A percentile compares a stretch with the other conserved stretches of the same genome.
These are phyloP conservation scores for Thaumetopoea pityocampa DNA, from an alignment of 1,140 invertebrate genomes.

Conservation along the genomic window DNA sequence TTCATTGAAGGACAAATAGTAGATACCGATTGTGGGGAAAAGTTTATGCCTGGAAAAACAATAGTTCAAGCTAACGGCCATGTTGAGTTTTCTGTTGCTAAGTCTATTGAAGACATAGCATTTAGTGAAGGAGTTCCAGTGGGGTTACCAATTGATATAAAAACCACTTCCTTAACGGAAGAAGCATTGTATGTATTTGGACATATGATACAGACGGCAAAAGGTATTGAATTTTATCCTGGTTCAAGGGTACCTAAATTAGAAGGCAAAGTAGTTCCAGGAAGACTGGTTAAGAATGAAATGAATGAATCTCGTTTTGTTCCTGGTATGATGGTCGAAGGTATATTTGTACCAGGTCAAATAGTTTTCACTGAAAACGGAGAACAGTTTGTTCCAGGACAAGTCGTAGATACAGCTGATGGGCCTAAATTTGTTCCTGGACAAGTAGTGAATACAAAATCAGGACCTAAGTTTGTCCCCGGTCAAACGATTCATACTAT, in stretches of 20 bases:
- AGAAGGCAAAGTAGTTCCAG: conserved; percentile 80
- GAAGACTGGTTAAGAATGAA: conserved; percentile 79
- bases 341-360: conserved; percentile 83
- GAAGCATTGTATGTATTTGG: conserved; percentile 80
- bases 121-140: conserved; percentile 73
- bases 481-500: conserved; percentile 82
- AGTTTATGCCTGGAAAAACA: conserved; percentile 79
- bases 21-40: conserved; percentile 75
- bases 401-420: conserved; percentile 82
- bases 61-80: conserved; percentile 70
- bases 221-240: conserved; percentile 83
- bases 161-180: conserved; percentile 71
- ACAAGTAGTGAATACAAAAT: conserved; percentile 82
- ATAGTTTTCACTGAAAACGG: conserved; percentile 81
- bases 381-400: conserved; percentile 86
- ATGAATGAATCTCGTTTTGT: conserved; percentile 80
- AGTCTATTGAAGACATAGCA: conserved; percentile 76
- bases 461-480: conserved; percentile 82
- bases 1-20: conserved; percentile 83
- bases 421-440: conserved; percentile 83
- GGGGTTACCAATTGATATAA: conserved; percentile 79
- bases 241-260: conserved; percentile 68
- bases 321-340: conserved; percentile 82
- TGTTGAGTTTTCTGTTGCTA: conserved; percentile 78
- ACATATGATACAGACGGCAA: conserved; percentile 81